Percentiles rank a stretch among this genome's conserved stretches.
phyloP scores from a whole-genome alignment of 92 coral and sea anemone species.

The Diadumene lineata region DNA sequence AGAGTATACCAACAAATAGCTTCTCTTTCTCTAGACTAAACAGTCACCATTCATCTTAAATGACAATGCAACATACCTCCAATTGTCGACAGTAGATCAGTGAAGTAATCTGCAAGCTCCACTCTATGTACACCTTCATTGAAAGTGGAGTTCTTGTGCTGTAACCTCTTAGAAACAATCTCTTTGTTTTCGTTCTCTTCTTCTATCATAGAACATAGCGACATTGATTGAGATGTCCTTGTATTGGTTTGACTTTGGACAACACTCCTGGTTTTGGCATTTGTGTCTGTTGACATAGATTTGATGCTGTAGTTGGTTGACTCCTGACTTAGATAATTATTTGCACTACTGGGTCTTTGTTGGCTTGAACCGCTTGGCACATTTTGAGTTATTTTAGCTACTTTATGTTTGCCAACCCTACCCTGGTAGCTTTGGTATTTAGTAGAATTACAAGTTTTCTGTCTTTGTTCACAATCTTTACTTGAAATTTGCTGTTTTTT shows the following conservation, averaged over 20 bases:
- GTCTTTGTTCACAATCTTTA: neutral
- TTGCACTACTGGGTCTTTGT: neutral
- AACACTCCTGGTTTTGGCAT: neutral
- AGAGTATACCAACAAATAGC: too few species aligned
- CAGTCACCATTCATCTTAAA: too few species aligned
- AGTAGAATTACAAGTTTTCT: neutral
- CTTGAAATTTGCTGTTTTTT: neutral
- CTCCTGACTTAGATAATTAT: neutral
- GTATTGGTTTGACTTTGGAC: conserved; percentile 15
- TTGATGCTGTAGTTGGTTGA: conserved; percentile 31
- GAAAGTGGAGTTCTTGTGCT: conserved; percentile 32
- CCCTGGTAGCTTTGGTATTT: neutral
- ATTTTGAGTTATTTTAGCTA: neutral
- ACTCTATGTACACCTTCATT: conserved; percentile 18
- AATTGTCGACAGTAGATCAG: conserved; percentile 10
- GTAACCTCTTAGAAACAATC: neutral
- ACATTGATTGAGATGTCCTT: conserved; percentile 29
- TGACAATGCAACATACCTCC: too few species aligned
- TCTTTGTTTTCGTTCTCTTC: neutral
- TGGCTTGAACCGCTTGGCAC: neutral
- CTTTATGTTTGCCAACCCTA: neutral
- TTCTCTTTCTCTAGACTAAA: too few species aligned
- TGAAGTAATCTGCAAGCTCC: conserved; percentile 2
- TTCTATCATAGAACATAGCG: conserved; percentile 9
- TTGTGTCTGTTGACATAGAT: conserved; percentile 30